Conservation (phyloP, 1,140 invertebrate genomes). For the Drosophila obscura region DNA sequence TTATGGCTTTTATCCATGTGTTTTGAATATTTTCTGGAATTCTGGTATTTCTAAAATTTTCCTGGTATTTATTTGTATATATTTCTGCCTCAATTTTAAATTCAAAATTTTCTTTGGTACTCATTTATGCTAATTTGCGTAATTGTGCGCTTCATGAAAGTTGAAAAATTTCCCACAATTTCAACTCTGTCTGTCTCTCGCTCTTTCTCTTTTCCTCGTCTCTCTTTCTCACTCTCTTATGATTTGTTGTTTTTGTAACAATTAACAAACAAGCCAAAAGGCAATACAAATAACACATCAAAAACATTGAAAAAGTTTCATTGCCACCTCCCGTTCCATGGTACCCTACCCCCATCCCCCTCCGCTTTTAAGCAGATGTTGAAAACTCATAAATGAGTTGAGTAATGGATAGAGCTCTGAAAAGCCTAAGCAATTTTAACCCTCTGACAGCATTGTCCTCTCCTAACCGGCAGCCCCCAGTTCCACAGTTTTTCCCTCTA, state of each 20-base stretch:
- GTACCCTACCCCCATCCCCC: neutral
- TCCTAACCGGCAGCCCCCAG: neutral
- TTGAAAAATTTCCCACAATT: constrained; percentile 54
- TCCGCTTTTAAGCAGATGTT: constrained; percentile 37
- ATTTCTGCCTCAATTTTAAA: constrained; percentile 16
- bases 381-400: constrained; percentile 71
- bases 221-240: constrained; percentile 22
- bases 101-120: constrained; percentile 42
- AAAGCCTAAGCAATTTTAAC: no score
- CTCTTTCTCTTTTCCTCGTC: constrained; percentile 20
- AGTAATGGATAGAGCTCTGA: constrained; percentile 10
- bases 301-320: constrained; percentile 77
- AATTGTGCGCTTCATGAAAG: constrained; percentile 82
- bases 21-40: neutral
- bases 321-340: neutral
- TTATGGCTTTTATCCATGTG: no score
- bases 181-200: constrained; percentile 19
- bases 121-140: constrained; percentile 83
- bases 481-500: neutral
- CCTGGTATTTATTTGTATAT: no score
- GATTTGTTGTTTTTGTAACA: constrained; percentile 65
- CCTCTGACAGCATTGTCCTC: constrained; percentile 1
- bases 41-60: no score
- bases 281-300: constrained; percentile 78
- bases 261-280: constrained; percentile 76